These are phyloP conservation scores for Callopanchax toddi DNA, from an alignment of 2,113 vertebrate species.

Conservation along the genomic window DNA sequence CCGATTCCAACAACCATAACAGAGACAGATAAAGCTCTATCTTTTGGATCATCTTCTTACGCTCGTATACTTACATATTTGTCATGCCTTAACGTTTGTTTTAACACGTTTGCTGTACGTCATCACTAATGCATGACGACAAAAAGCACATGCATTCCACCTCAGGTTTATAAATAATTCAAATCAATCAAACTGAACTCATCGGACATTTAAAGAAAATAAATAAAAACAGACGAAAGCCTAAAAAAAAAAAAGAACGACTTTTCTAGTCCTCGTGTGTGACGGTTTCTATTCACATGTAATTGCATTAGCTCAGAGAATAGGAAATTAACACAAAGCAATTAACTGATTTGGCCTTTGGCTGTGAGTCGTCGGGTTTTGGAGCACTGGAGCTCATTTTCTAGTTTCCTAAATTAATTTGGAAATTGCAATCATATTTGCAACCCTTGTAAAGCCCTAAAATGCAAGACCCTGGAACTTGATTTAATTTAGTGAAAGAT, in stretches of 20 bases:
- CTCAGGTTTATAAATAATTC: constrained; percentile 31
- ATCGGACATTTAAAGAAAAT: no score
- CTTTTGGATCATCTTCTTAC: constrained; percentile 38
- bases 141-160: not conserved
- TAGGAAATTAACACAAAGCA: constrained; percentile 73
- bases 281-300: constrained; percentile 72
- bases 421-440: constrained; percentile 36
- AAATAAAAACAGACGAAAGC: constrained; percentile 27
- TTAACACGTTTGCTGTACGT: not conserved
- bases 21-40: constrained; percentile 30
- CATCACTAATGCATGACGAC: not conserved
- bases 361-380: constrained; percentile 69
- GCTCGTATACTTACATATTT: constrained; percentile 8
- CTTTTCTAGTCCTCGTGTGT: constrained; percentile 56
- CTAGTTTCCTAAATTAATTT: constrained; percentile 63
- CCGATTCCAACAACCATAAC: constrained; percentile 34
- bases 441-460: constrained; percentile 33
- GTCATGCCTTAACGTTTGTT: constrained; percentile 9
- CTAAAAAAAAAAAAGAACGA: constrained; percentile 14
- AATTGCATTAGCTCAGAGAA: constrained; percentile 73
- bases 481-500: constrained; percentile 9
- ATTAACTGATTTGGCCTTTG: constrained; percentile 77
- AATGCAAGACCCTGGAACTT: not conserved
- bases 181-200: constrained; percentile 44
- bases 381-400: constrained; percentile 50